Percentiles rank a stretch among this genome's conserved stretches.
Conservation (phyloP, 2,797 vertebrate species). For the Nasua narica region DNA sequence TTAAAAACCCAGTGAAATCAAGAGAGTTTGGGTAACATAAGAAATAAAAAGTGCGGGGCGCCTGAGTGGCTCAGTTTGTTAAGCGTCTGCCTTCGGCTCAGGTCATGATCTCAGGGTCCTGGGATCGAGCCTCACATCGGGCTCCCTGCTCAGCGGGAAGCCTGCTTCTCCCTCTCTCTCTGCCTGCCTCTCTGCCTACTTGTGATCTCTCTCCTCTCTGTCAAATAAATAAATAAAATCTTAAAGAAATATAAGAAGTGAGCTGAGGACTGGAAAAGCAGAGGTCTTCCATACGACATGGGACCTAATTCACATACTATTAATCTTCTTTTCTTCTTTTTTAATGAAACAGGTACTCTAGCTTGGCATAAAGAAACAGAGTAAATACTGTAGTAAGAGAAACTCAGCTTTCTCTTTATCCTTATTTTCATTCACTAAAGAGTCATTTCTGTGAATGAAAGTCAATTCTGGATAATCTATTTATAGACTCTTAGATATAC, state of each 20-base stretch:
- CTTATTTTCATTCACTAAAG: neutral
- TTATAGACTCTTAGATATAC: neutral
- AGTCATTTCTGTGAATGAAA: slow-evolving; percentile 22
- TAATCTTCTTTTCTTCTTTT: neutral
- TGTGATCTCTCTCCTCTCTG: too few species aligned
- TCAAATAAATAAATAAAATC: too few species aligned
- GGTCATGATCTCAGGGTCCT: too few species aligned
- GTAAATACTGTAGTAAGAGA: neutral
- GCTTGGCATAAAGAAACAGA: neutral
- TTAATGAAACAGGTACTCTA: neutral
- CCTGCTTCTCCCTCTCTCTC: too few species aligned
- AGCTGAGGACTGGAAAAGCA: neutral
- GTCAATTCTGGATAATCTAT: neutral
- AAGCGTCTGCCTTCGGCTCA: too few species aligned
- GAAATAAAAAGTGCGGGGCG: neutral
- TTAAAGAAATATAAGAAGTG: neutral
- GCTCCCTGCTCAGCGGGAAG: too few species aligned
- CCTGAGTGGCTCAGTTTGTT: too few species aligned
- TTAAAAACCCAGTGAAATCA: neutral
- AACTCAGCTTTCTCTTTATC: neutral
- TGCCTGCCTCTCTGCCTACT: too few species aligned
- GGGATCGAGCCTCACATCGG: too few species aligned
- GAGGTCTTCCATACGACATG: neutral
- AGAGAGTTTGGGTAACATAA: neutral
- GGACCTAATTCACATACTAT: neutral